Evolutionary conservation across 2,797 vertebrate species (phyloP).

Genomic region (Valencia hispanica): DNA sequence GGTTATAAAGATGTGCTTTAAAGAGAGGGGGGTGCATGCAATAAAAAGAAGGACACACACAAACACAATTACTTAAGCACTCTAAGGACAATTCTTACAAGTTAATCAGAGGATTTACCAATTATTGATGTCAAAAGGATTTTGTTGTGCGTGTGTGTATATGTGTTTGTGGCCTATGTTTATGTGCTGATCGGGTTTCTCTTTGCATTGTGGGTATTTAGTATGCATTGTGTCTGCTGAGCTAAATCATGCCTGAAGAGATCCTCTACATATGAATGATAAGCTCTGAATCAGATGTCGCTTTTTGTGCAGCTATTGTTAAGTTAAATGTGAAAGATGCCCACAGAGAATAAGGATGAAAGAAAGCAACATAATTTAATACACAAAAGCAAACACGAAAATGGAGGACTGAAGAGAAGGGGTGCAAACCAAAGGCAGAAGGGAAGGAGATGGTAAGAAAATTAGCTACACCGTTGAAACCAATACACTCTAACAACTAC

Average conservation of each 20-base stretch:
- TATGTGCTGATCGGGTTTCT: slow-evolving; percentile 33
- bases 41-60: slow-evolving; percentile 78
- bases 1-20: slow-evolving; percentile 88
- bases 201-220: slow-evolving; percentile 48
- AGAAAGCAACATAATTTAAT: slow-evolving; percentile 18
- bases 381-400: slow-evolving; percentile 17
- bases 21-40: slow-evolving; percentile 75
- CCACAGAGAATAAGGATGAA: neutral
- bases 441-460: slow-evolving; percentile 20
- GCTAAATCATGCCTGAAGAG: slow-evolving; percentile 11
- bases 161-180: slow-evolving; percentile 54
- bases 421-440: slow-evolving; percentile 43
- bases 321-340: slow-evolving; percentile 20
- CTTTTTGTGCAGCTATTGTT: slow-evolving; percentile 23
- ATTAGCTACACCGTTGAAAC: neutral
- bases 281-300: slow-evolving; percentile 13
- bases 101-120: slow-evolving; percentile 82
- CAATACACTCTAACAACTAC: neutral
- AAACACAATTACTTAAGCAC: slow-evolving; percentile 85
- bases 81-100: slow-evolving; percentile 79
- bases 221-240: slow-evolving; percentile 15
- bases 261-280: slow-evolving; percentile 9
- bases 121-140: slow-evolving; percentile 80
- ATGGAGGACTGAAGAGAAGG: slow-evolving; percentile 30
- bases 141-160: slow-evolving; percentile 54